Conservation (phyloP, 2,113 vertebrate species). For the Glareola pratincola region DNA sequence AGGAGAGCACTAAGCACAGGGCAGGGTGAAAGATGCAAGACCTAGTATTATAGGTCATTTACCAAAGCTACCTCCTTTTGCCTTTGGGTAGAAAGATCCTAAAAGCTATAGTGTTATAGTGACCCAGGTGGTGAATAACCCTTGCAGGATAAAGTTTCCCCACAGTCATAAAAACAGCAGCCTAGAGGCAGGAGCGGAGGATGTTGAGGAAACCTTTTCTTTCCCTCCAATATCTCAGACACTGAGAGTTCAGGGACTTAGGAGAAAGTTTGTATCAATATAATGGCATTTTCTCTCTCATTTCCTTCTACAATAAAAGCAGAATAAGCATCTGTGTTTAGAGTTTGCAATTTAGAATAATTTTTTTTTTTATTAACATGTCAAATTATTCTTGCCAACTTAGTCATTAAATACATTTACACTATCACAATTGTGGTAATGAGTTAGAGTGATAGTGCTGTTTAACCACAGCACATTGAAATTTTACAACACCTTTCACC, state of each 20-base stretch:
- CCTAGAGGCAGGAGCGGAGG: neutral
- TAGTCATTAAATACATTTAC: neutral
- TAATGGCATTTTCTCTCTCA: neutral
- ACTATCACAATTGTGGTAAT: neutral
- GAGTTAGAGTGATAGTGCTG: neutral
- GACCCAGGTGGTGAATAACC: conserved; percentile 58
- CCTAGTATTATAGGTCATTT: conserved; percentile 64
- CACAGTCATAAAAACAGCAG: neutral
- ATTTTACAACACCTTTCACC: neutral
- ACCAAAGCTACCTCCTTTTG: conserved; percentile 30
- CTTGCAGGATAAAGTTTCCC: conserved; percentile 29
- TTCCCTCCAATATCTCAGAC: neutral
- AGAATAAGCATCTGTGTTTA: conserved; percentile 17
- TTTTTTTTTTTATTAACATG: neutral
- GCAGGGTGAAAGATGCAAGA: conserved; percentile 45
- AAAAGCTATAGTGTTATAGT: conserved; percentile 31
- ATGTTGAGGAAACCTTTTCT: neutral
- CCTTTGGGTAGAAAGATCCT: conserved; percentile 34
- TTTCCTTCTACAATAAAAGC: neutral
- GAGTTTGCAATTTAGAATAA: neutral
- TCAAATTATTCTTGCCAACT: neutral
- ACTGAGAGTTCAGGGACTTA: neutral
- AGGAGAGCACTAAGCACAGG: conserved; percentile 10
- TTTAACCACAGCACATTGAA: neutral
- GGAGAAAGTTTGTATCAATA: neutral